Evolutionary conservation across 2,113 vertebrate genomes (phyloP).

Genomic region (Turdus rufiventris): DNA sequence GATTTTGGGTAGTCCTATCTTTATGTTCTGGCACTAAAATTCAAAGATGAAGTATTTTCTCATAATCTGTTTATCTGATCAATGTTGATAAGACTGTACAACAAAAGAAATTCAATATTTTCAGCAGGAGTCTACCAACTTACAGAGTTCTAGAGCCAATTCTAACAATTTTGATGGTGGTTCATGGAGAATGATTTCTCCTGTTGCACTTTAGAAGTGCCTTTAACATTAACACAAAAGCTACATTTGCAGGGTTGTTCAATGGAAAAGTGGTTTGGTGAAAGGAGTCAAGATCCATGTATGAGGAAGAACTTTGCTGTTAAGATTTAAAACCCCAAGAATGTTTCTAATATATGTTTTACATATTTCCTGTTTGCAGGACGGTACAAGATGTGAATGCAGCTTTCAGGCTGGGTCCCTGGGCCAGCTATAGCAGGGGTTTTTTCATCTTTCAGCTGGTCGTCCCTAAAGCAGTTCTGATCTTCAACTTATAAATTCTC

Average conservation of each 20-base stretch:
- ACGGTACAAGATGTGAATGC: not conserved
- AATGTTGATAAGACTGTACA: not conserved
- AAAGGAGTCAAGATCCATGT: not conserved
- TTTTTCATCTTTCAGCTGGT: not conserved
- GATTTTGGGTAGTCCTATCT: not conserved
- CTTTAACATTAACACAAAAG: not conserved
- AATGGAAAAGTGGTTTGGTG: not conserved
- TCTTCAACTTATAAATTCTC: not conserved
- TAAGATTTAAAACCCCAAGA: not conserved
- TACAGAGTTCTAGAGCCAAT: not conserved
- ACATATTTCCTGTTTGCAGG: not conserved
- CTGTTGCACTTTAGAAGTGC: not conserved
- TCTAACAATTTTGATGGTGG: not conserved
- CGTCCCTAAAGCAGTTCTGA: not conserved
- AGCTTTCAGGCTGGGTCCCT: not conserved
- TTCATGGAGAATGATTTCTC: not conserved
- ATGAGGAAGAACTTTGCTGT: not conserved
- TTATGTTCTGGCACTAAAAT: not conserved
- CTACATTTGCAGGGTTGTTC: not conserved
- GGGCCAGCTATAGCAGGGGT: rapidly evolving
- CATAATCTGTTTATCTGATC: not conserved
- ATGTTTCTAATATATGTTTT: too few species aligned
- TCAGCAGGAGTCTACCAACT: not conserved
- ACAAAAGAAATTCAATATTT: not conserved
- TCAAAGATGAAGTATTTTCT: not conserved